These are phyloP conservation scores for Lordiphosa stackelbergi DNA, from an alignment of 1,140 invertebrate species.

Conservation along the genomic window DNA sequence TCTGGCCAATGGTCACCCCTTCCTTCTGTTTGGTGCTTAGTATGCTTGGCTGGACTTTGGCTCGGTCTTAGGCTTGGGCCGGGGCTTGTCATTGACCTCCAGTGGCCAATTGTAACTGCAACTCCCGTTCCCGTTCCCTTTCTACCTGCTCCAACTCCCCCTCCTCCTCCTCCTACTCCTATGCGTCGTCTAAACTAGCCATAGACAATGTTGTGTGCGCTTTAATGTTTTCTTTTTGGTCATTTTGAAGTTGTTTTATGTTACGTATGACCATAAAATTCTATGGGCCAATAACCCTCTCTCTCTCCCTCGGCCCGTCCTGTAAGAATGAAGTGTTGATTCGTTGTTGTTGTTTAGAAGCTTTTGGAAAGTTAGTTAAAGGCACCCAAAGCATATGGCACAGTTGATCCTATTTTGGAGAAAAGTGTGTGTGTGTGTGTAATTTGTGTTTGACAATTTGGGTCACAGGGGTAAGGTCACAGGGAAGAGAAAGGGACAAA, in stretches of 20 bases:
- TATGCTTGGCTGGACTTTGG: conserved; percentile 59
- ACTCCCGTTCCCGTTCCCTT: conserved; percentile 31
- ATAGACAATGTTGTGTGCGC: conserved; percentile 66
- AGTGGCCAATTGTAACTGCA: conserved; percentile 62
- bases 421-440: neutral
- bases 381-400: conserved; percentile 36
- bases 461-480: neutral
- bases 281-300: conserved; percentile 24
- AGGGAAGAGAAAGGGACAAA: no score
- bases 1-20: conserved; percentile 57
- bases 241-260: conserved; percentile 51
- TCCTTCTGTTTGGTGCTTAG: conserved; percentile 40
- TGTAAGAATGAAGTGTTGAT: conserved; percentile 41
- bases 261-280: conserved; percentile 41
- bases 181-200: conserved; percentile 12
- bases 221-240: conserved; percentile 51
- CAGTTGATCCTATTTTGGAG: conserved; percentile 34
- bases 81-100: conserved; percentile 66
- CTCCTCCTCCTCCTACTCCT: neutral
- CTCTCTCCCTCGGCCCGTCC: neutral
- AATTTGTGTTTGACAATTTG: neutral
- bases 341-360: conserved; percentile 30
- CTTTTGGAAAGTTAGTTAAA: conserved; percentile 29
- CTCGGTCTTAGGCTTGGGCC: conserved; percentile 30
- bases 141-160: neutral